A percentile compares a stretch with the other conserved stretches of the same genome.
Conservation (phyloP, 2,888 invertebrate genomes). For the Kuschelorhynchus macadamiae region DNA sequence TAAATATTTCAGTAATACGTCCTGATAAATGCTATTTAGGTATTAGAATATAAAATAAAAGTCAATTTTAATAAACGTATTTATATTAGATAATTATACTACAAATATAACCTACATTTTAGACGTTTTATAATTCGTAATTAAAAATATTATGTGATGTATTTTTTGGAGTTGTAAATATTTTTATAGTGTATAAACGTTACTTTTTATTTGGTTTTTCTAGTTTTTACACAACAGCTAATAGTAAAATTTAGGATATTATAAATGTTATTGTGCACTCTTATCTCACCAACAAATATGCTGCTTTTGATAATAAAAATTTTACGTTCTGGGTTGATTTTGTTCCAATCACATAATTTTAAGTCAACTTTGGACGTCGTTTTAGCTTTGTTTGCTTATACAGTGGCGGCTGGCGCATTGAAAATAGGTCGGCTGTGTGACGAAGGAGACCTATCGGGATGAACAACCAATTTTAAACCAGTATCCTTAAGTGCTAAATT, state of each 20-base stretch:
- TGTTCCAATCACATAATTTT: no score
- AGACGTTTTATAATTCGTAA: conserved; percentile 58
- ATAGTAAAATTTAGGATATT: conserved; percentile 35
- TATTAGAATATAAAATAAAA: conserved; percentile 6
- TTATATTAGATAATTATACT: conserved; percentile 52
- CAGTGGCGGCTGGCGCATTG: no score
- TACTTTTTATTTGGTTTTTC: conserved; percentile 39
- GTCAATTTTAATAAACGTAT: conserved; percentile 32
- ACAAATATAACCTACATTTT: conserved; percentile 63
- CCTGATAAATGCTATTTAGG: no score
- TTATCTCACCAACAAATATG: conserved; percentile 25
- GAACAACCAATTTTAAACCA: no score
- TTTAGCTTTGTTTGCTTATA: no score
- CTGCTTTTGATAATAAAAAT: background rate
- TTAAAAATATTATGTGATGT: conserved; percentile 59
- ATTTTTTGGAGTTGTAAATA: conserved; percentile 48
- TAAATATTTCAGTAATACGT: no score
- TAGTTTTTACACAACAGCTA: conserved; percentile 42
- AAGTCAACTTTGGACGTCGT: no score
- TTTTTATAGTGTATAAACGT: conserved; percentile 56
- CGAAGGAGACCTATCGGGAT: no score
- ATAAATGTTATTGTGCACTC: conserved; percentile 47
- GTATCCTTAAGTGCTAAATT: no score
- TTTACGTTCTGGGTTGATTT: background rate
- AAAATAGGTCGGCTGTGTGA: no score